A percentile compares a stretch with the other conserved stretches of the same genome.
Evolutionary conservation across 1,140 invertebrate genomes (phyloP).

Genomic region (Wasmannia auropunctata): DNA sequence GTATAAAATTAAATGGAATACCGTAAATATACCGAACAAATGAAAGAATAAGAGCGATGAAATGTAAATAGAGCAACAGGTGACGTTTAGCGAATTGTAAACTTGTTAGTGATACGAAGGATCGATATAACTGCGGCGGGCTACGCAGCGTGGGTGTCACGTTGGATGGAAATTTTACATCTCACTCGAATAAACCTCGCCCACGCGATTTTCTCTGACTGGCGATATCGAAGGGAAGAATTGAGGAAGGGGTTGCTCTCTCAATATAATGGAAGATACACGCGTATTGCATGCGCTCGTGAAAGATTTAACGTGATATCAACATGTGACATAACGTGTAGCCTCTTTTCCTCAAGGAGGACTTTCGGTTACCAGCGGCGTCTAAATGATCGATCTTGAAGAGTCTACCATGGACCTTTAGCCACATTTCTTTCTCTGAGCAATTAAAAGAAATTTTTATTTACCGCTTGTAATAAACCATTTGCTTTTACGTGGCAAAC

Average conservation of each 20-base stretch:
- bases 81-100: not conserved
- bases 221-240: not conserved
- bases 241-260: not conserved
- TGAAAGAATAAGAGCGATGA: not conserved
- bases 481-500: not conserved
- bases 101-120: not conserved
- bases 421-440: not conserved
- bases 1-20: not conserved
- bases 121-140: not conserved
- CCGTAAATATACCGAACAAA: not conserved
- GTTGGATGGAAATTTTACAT: slow-evolving; percentile 12
- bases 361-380: not conserved
- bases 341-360: not conserved
- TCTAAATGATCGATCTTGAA: not conserved
- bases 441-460: slow-evolving; percentile 2
- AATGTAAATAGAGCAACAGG: slow-evolving; percentile 14
- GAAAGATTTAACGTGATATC: not conserved
- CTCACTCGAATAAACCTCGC: not conserved
- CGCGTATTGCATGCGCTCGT: not conserved
- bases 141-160: not conserved
- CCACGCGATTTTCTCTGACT: not conserved
- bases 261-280: not conserved
- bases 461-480: not conserved
- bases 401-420: not conserved
- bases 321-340: not conserved